Base-by-base conservation (phyloP, 2,113 vertebrate species). In the Excalfactoria chinensis region DNA sequence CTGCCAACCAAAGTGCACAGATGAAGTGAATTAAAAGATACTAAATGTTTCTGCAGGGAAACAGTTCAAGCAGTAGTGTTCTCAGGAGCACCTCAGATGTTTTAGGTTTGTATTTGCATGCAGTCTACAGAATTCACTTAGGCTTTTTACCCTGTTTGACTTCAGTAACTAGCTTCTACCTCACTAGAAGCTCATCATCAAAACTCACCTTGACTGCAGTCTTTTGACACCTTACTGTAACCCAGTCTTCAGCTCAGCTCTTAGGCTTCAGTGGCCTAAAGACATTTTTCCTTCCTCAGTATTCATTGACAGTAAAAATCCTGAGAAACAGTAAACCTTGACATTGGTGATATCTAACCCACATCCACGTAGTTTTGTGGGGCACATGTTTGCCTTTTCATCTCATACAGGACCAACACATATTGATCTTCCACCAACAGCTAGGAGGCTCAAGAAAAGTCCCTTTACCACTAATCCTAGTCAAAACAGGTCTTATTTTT, bases 21-120 rank as follows among this genome's bases (percentile, higher is more conserved):
- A 88, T 95, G 89, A 90, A 82, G 86, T 84, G 84, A 93, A 86
- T n/a, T 1, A 90, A 95, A 94, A 94, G 80, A 90, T 92, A 86
- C 5, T 69, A 55, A 88, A 82, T 9, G 3, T 30, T 84, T 56
- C 37, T 49, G 55, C 28, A 84, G 53, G 67, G 63, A 92, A 81
- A 22, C 3, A 0, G 62, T 84, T 92, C 88, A 92, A 88, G 26
- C 7, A 3, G 0, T n/a, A 30, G n/a, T 41, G 53, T 59, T 89
- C 53, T 93, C 84, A 82, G 77, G 67, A 93, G 44, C 17, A 46
- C 55, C 32, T 58, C 32, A 73, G 44, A 21, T 82, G 37, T 2
- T 87, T 73, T 79, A 73, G 17, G 25, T 58, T 90, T 23, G 7
- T 22, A 25, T 55, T 69, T 35, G 15, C 41, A 76, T 2, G 2